Percentiles rank a stretch among this genome's conserved stretches.
These are phyloP conservation scores for Bugula neritina DNA, from an alignment of 2,888 invertebrate species.

Conservation along the genomic window DNA sequence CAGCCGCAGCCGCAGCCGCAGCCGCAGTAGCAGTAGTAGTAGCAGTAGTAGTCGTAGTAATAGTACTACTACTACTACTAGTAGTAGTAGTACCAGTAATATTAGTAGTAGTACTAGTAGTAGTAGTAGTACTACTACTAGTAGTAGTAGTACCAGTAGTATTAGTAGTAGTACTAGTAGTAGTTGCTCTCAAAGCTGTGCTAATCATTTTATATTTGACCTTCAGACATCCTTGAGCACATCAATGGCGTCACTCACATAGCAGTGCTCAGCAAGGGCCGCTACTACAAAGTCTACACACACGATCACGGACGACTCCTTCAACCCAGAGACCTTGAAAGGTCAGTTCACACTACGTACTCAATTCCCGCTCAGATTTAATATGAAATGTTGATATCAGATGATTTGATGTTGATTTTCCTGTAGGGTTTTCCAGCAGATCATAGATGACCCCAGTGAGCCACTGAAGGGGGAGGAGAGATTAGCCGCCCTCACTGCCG, in stretches of 20 bases:
- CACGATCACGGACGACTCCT: conserved; percentile 69
- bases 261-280: conserved; percentile 85
- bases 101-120: neutral
- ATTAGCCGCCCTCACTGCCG: conserved; percentile 86
- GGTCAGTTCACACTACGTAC: conserved; percentile 54
- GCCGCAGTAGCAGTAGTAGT: neutral
- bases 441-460: conserved; percentile 67
- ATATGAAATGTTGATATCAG: too few relatives aligned
- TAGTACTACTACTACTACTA: neutral
- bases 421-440: conserved; percentile 79
- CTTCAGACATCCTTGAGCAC: neutral
- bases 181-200: neutral
- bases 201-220: neutral
- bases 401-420: too few relatives aligned
- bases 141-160: neutral
- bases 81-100: neutral
- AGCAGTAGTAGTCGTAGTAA: neutral
- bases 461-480: conserved; percentile 78
- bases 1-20: neutral
- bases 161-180: neutral
- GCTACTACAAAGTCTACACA: conserved; percentile 80
- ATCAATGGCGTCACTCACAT: conserved; percentile 61
- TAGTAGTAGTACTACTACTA: neutral
- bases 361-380: neutral
- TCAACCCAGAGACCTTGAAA: conserved; percentile 81